A percentile compares a stretch with the other conserved stretches of the same genome.
Evolutionary conservation across 2,113 vertebrate genomes (phyloP).

Genomic region (Cynopterus brachyotis): DNA sequence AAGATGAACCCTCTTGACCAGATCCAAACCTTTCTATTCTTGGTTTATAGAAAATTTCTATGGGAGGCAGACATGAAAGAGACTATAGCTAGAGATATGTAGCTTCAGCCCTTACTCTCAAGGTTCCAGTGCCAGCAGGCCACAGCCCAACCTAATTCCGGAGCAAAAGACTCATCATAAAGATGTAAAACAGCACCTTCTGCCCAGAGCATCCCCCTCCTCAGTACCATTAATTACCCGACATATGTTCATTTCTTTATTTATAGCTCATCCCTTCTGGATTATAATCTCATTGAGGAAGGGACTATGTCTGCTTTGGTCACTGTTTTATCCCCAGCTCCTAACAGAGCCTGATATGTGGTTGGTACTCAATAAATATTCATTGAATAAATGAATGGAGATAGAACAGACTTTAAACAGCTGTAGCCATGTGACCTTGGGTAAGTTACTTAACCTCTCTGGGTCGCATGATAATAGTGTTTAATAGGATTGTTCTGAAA

Average conservation of each 20-base stretch:
- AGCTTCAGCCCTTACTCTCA: background rate
- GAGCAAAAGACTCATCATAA: background rate
- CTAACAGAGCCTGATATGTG: background rate
- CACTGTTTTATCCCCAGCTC: background rate
- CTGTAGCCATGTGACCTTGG: background rate
- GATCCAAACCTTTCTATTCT: background rate
- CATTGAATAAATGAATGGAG: background rate
- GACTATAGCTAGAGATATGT: background rate
- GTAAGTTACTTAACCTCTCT: background rate
- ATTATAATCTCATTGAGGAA: background rate
- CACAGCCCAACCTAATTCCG: background rate
- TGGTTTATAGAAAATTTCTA: background rate
- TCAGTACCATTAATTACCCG: background rate
- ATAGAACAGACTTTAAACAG: background rate
- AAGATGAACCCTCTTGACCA: background rate
- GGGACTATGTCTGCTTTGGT: background rate
- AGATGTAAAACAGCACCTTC: background rate
- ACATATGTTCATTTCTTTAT: background rate
- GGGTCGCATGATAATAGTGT: background rate
- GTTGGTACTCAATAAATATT: background rate
- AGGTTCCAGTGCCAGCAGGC: background rate
- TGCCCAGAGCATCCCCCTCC: background rate
- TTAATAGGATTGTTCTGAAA: background rate
- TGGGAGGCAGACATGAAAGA: background rate
- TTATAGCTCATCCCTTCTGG: background rate